These are phyloP conservation scores for Schizaphis graminum DNA, from an alignment of 2,888 invertebrate genomes.

Conservation along the genomic window DNA sequence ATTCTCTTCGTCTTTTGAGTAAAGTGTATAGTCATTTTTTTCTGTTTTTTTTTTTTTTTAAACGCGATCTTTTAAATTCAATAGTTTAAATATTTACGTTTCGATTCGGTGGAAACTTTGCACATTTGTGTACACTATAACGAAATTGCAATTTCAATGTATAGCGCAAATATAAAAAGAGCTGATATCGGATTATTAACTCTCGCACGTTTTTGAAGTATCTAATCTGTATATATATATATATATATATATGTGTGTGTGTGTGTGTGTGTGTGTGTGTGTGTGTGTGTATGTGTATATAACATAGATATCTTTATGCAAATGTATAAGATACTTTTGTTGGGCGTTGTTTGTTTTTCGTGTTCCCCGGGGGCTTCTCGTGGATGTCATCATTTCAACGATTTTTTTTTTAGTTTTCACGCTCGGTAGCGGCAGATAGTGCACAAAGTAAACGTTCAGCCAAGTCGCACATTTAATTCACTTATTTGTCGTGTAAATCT, in stretches of 20 bases:
- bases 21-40: neutral
- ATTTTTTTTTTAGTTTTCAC: neutral
- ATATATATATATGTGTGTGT: too few species aligned
- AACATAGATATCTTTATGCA: neutral
- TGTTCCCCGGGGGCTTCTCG: neutral
- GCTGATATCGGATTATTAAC: constrained; percentile 14
- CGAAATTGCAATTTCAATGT: neutral
- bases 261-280: neutral
- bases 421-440: neutral
- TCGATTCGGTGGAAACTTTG: neutral
- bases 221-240: neutral
- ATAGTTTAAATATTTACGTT: neutral
- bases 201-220: neutral
- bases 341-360: neutral
- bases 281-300: neutral
- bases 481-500: neutral
- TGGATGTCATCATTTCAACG: neutral
- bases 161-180: neutral
- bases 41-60: neutral
- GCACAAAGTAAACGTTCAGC: neutral
- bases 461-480: neutral
- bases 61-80: neutral
- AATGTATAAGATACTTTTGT: neutral
- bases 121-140: neutral
- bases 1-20: neutral